A percentile compares a stretch with the other conserved stretches of the same genome.
These are phyloP conservation scores for Melanophora roralis DNA, from an alignment of 2,888 invertebrate species.

Conservation along the genomic window DNA sequence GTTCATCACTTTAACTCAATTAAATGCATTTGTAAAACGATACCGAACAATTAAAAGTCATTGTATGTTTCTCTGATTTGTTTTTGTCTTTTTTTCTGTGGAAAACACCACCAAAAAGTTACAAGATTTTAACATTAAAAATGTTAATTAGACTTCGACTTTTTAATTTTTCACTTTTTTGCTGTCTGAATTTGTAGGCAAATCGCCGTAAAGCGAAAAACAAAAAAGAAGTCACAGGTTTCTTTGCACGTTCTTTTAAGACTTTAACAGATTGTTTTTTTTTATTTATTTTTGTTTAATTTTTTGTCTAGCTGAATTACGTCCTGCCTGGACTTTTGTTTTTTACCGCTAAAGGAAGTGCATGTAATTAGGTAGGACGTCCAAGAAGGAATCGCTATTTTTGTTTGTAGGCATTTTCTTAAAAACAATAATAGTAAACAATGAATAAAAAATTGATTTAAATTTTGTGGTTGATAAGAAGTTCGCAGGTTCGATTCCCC, in stretches of 20 bases:
- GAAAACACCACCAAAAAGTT: constrained; percentile 62
- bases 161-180: not conserved
- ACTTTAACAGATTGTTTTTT: constrained; percentile 18
- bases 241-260: constrained; percentile 14
- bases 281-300: constrained; percentile 29
- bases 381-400: too few species aligned
- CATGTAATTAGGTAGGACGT: constrained; percentile 14
- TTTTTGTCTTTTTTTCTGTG: constrained; percentile 21
- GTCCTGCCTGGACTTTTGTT: constrained; percentile 48
- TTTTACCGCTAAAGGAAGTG: constrained; percentile 44
- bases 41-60: constrained; percentile 59
- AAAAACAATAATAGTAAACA: too few species aligned
- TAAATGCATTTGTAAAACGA: constrained; percentile 58
- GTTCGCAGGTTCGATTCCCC: too few species aligned
- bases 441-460: too few species aligned
- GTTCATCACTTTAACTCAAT: constrained; percentile 62
- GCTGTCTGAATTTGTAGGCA: constrained; percentile 17
- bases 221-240: constrained; percentile 29
- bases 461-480: too few species aligned
- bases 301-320: constrained; percentile 36
- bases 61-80: constrained; percentile 13
- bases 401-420: not conserved
- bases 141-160: constrained; percentile 68
- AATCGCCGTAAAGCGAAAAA: not conserved
- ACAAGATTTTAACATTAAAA: constrained; percentile 71